Conservation (phyloP, 2,888 invertebrate species). For the Drosophila kuntzei region DNA sequence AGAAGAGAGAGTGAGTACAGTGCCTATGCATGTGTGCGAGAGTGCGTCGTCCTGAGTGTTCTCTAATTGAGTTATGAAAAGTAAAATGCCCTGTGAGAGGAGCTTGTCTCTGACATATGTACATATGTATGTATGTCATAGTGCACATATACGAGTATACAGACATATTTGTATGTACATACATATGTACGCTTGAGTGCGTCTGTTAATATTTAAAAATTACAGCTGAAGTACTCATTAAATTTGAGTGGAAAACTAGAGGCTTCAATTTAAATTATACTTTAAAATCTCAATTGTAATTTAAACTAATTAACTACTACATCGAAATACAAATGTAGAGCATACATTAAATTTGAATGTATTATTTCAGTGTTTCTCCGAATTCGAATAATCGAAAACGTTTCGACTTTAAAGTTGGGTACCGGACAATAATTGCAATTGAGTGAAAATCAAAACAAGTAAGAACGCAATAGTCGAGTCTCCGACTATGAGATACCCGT, state of each 20-base stretch:
- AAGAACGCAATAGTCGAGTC: too few relatives aligned
- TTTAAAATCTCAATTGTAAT: not conserved
- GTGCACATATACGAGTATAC: slow-evolving; percentile 3
- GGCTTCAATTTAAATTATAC: not conserved
- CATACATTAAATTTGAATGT: not conserved
- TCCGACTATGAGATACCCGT: too few relatives aligned
- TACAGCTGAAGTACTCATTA: slow-evolving; percentile 12
- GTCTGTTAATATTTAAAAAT: slow-evolving; percentile 12
- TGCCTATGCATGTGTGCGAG: slow-evolving; percentile 15
- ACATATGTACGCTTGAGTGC: slow-evolving; percentile 1
- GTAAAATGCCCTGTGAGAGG: slow-evolving; percentile 27
- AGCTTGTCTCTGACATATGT: not conserved
- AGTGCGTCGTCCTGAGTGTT: slow-evolving; percentile 17
- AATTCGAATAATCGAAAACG: too few relatives aligned
- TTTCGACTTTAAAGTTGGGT: too few relatives aligned
- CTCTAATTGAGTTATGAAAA: slow-evolving; percentile 46
- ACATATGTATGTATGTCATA: too few relatives aligned
- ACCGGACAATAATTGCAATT: too few relatives aligned
- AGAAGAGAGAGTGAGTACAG: slow-evolving; percentile 13
- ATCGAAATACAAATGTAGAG: not conserved
- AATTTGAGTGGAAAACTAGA: not conserved
- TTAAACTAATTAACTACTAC: too few relatives aligned
- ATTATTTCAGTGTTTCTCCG: not conserved
- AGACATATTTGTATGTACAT: not conserved
- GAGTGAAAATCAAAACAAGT: too few relatives aligned